Conservation (phyloP, 2,797 vertebrate species). For the Chiroxiphia lanceolata region DNA sequence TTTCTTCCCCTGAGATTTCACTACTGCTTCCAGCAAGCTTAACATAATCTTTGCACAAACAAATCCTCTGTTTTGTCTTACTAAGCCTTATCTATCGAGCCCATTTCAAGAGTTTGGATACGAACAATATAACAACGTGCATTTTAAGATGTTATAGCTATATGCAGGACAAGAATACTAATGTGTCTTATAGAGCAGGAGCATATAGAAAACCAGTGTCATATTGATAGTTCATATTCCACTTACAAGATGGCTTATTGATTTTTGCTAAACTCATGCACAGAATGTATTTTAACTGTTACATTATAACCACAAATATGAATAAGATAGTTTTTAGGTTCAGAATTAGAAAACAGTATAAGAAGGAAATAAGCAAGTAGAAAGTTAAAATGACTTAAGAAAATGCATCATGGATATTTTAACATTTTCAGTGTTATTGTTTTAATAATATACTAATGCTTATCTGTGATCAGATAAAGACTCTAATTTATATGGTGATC, state of each 20-base stretch:
- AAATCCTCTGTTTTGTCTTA: slow-evolving; percentile 72
- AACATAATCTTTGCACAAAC: slow-evolving; percentile 72
- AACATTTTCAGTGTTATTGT: not conserved
- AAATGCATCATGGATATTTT: not conserved
- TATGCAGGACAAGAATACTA: slow-evolving; percentile 21
- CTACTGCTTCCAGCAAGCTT: slow-evolving; percentile 64
- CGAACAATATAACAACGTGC: slow-evolving; percentile 49
- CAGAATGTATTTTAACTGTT: not conserved
- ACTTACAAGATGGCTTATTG: not conserved
- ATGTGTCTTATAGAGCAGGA: not conserved
- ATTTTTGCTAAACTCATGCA: not conserved
- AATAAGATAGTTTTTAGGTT: not conserved
- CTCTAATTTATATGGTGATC: not conserved
- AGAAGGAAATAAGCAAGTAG: not conserved
- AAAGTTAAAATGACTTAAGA: not conserved
- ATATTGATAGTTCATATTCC: not conserved
- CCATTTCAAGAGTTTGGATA: slow-evolving; percentile 56
- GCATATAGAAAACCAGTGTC: not conserved
- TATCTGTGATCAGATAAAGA: not conserved
- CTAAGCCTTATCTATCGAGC: slow-evolving; percentile 67
- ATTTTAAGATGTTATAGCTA: slow-evolving; percentile 33
- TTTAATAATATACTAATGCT: not conserved
- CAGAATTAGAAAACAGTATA: not conserved
- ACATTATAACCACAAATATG: not conserved
- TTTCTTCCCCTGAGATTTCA: slow-evolving; percentile 63